Conservation (phyloP, 2,888 invertebrate species). For the Eupithecia dodoneata region DNA sequence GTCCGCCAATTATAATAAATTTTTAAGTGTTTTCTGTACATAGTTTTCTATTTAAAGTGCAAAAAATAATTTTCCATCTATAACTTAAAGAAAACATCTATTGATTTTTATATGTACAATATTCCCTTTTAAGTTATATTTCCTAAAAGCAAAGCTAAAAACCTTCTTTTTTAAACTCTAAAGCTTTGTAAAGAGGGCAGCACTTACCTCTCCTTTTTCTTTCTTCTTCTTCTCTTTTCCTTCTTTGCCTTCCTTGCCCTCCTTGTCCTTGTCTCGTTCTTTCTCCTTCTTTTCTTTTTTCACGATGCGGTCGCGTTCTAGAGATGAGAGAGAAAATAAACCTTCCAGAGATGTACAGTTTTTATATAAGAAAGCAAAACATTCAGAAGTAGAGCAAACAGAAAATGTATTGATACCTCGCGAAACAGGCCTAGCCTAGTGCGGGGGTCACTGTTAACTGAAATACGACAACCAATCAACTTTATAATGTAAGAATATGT, state of each 20-base stretch:
- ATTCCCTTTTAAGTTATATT: not conserved
- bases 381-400: too few species aligned
- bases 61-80: too few species aligned
- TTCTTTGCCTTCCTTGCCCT: constrained; percentile 82
- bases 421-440: too few species aligned
- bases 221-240: constrained; percentile 80
- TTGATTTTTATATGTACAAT: too few species aligned
- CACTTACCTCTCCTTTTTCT: constrained; percentile 68
- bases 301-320: constrained; percentile 78
- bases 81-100: too few species aligned
- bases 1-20: too few species aligned
- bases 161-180: not conserved
- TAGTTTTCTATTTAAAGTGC: too few species aligned
- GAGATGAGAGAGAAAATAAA: not conserved
- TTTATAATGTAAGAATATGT: too few species aligned
- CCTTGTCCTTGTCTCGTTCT: constrained; percentile 83
- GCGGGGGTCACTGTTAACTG: too few species aligned
- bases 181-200: constrained; percentile 29
- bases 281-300: constrained; percentile 87
- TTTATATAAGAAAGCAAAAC: not conserved
- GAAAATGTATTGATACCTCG: too few species aligned
- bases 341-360: not conserved
- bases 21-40: too few species aligned
- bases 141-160: not conserved
- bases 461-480: too few species aligned